phyloP scores from a whole-genome alignment of 2,113 vertebrate genomes.

The Lonchura striata region DNA sequence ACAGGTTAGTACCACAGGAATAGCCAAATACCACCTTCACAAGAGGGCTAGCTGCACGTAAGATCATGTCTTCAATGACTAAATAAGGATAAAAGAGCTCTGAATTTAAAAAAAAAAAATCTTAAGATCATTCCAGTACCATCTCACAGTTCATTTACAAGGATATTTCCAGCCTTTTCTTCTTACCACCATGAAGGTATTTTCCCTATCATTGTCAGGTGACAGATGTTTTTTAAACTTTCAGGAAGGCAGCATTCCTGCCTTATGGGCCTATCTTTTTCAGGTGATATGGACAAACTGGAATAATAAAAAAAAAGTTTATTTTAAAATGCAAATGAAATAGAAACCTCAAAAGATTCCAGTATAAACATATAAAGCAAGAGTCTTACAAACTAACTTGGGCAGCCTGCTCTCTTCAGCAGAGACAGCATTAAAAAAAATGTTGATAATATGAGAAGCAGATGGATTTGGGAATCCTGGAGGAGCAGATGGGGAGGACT shows the following conservation, averaged over 20 bases:
- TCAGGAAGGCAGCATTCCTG: background rate
- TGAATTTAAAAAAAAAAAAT: background rate
- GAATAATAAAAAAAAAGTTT: background rate
- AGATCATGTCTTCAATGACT: background rate
- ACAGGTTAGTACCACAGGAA: background rate
- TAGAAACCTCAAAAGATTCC: background rate
- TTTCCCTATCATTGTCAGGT: background rate
- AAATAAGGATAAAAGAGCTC: background rate
- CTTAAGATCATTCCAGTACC: background rate
- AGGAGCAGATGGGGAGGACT: constrained; percentile 9
- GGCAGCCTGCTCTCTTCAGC: background rate
- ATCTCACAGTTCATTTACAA: background rate
- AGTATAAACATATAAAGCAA: background rate
- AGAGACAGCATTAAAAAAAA: background rate
- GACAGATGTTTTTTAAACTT: background rate
- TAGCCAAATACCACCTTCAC: background rate
- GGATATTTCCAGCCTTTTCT: background rate
- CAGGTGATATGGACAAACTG: background rate
- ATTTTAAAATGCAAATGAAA: background rate
- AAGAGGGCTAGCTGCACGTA: background rate
- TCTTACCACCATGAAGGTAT: background rate
- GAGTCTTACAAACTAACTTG: background rate
- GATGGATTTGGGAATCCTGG: background rate
- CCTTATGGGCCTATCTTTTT: background rate
- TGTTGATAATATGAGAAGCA: background rate